Evolutionary conservation across 2,797 vertebrate genomes (phyloP).

Genomic region (Sebastes miniatus): DNA sequence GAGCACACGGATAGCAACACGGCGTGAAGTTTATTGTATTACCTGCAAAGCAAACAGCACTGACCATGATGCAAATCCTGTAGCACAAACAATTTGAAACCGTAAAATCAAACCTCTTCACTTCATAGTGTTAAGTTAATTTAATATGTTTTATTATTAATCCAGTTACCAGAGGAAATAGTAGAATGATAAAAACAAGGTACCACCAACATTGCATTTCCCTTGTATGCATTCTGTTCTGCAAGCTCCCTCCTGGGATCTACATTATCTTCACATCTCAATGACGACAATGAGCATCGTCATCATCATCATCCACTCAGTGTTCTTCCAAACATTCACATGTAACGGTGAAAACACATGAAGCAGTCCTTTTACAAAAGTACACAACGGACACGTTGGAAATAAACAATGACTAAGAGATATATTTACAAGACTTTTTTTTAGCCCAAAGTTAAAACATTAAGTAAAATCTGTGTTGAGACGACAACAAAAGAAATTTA

Average conservation of each 20-base stretch:
- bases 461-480: constrained; percentile 19
- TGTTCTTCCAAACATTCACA: constrained; percentile 55
- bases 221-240: constrained; percentile 48
- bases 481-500: background rate
- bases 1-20: too few species aligned
- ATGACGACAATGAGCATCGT: background rate
- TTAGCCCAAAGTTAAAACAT: constrained; percentile 33
- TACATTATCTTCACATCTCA: constrained; percentile 22
- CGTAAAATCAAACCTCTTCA: constrained; percentile 22
- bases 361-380: constrained; percentile 54
- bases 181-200: constrained; percentile 69
- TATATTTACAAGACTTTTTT: constrained; percentile 52
- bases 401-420: constrained; percentile 43
- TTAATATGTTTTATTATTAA: constrained; percentile 78
- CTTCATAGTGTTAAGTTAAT: constrained; percentile 55
- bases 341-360: constrained; percentile 25
- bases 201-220: constrained; percentile 61
- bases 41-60: background rate
- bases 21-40: background rate
- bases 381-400: constrained; percentile 47
- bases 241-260: background rate
- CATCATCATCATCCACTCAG: constrained; percentile 24
- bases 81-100: background rate
- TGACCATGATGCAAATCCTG: background rate
- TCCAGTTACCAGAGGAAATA: constrained; percentile 70